phyloP scores from a whole-genome alignment of 2,888 invertebrate species.

The Drosophila phalerata region DNA sequence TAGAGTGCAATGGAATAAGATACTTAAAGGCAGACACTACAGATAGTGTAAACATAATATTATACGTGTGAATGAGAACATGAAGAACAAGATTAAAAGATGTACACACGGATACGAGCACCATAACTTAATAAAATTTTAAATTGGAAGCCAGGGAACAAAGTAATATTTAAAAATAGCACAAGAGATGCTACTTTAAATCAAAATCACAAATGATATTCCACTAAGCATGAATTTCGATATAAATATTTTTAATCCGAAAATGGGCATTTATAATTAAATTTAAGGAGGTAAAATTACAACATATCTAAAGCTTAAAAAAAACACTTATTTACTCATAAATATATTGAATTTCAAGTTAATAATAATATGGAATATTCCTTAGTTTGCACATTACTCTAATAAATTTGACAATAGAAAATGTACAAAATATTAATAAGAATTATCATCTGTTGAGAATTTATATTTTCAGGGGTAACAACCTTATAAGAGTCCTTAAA shows the following conservation, averaged over 20 bases:
- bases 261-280: too few species aligned
- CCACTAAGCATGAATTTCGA: too few species aligned
- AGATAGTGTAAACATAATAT: slow-evolving; percentile 23
- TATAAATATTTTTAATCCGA: too few species aligned
- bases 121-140: slow-evolving; percentile 11
- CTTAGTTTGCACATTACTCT: too few species aligned
- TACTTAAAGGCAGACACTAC: slow-evolving; percentile 31
- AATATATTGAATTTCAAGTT: too few species aligned
- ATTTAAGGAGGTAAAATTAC: too few species aligned
- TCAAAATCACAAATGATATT: too few species aligned
- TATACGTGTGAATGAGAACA: slow-evolving; percentile 45
- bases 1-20: slow-evolving; percentile 10
- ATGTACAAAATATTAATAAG: background rate
- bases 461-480: background rate
- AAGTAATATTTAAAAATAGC: background rate
- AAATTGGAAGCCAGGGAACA: background rate
- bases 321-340: too few species aligned
- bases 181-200: too few species aligned
- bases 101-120: slow-evolving; percentile 5
- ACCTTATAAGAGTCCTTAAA: background rate
- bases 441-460: background rate
- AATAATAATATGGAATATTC: too few species aligned
- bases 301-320: too few species aligned
- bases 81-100: slow-evolving; percentile 2
- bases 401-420: too few species aligned